A percentile compares a stretch with the other conserved stretches of the same genome.
Evolutionary conservation across 2,888 invertebrate genomes (phyloP).

Genomic region (Meganola albula): DNA sequence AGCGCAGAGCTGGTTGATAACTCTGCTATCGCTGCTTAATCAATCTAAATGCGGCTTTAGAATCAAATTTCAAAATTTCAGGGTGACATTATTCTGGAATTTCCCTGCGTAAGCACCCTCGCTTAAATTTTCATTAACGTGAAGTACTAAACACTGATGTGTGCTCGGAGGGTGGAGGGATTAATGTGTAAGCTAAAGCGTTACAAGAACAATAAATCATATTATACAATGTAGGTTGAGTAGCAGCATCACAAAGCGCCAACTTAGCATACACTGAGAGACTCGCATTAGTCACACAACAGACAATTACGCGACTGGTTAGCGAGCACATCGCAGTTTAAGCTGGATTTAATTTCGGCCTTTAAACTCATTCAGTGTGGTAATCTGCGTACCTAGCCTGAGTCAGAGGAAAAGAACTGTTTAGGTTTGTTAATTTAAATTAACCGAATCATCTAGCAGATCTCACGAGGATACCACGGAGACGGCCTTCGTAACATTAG

Average conservation of each 20-base stretch:
- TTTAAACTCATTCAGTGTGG: slow-evolving; percentile 43
- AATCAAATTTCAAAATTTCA: too few relatives aligned
- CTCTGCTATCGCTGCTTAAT: too few relatives aligned
- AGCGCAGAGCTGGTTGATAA: too few relatives aligned
- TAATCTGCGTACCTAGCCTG: slow-evolving; percentile 41
- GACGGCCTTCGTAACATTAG: slow-evolving; percentile 19
- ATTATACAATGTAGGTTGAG: slow-evolving; percentile 21
- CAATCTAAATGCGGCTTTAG: too few relatives aligned
- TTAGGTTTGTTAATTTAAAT: slow-evolving; percentile 53
- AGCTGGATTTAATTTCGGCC: slow-evolving; percentile 51
- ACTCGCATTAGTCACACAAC: slow-evolving; percentile 37
- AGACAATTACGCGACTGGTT: slow-evolving; percentile 36
- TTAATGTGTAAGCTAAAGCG: slow-evolving; percentile 7
- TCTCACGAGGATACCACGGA: slow-evolving; percentile 27
- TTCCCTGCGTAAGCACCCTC: too few relatives aligned
- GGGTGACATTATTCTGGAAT: too few relatives aligned
- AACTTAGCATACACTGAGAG: slow-evolving; percentile 22
- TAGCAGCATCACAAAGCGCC: slow-evolving; percentile 18
- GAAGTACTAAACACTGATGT: too few relatives aligned
- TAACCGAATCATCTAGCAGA: slow-evolving; percentile 41
- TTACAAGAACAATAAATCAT: slow-evolving; percentile 25
- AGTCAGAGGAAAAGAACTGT: slow-evolving; percentile 63
- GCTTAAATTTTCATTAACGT: too few relatives aligned
- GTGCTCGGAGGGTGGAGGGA: too few relatives aligned
- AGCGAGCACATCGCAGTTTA: slow-evolving; percentile 48